phyloP scores from a whole-genome alignment of 2,113 vertebrate genomes.

The Actinemys pallida region DNA sequence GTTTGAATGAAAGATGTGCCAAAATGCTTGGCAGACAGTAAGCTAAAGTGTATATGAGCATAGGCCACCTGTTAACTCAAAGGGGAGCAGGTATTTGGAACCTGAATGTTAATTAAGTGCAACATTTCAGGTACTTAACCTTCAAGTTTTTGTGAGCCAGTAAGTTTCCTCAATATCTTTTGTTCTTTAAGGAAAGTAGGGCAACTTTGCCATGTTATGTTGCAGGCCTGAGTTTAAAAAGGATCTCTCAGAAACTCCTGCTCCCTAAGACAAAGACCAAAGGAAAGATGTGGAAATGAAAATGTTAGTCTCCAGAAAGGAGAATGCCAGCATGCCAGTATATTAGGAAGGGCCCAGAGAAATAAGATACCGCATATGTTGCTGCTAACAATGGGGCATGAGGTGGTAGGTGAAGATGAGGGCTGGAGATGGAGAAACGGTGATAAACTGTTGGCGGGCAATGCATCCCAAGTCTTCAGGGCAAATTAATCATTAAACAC shows the following conservation, averaged over 20 bases:
- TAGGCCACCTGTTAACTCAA: background rate
- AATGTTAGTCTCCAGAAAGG: accelerated
- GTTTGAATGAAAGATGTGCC: background rate
- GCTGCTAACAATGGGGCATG: accelerated
- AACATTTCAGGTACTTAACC: background rate
- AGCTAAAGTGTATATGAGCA: background rate
- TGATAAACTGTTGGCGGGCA: no score
- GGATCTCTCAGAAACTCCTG: background rate
- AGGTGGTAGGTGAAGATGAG: background rate
- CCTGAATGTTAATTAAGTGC: background rate
- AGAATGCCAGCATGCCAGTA: background rate
- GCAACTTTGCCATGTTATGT: background rate
- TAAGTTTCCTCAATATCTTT: background rate
- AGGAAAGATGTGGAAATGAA: background rate
- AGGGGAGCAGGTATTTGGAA: background rate
- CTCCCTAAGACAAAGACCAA: background rate
- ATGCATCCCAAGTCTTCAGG: no score
- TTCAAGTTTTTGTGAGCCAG: background rate
- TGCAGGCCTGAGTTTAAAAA: background rate
- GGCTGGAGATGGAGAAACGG: background rate
- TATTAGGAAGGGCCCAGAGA: accelerated
- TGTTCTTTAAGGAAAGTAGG: background rate
- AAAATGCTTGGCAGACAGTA: background rate
- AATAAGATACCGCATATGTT: accelerated
- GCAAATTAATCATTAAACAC: no score